These are phyloP conservation scores for Scortum barcoo DNA, from an alignment of 2,113 vertebrate genomes.

Conservation along the genomic window DNA sequence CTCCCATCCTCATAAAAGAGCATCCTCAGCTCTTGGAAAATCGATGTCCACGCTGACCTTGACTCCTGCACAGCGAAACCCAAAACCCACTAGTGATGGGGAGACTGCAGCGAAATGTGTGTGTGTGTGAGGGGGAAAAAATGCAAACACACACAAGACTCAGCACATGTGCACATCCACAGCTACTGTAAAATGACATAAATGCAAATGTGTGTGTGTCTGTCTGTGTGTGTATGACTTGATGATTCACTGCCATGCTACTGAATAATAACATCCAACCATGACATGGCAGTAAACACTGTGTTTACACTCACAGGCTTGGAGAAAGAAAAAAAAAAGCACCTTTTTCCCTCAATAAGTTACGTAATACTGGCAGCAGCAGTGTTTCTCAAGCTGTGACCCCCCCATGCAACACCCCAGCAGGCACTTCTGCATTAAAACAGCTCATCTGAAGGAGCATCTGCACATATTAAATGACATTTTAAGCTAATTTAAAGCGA, in stretches of 20 bases:
- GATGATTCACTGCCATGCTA: background rate
- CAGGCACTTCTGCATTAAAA: background rate
- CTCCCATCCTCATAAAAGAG: slow-evolving; percentile 11
- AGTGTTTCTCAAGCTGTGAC: slow-evolving; percentile 20
- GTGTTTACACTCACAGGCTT: background rate
- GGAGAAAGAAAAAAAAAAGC: slow-evolving; percentile 24
- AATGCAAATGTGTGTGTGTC: too few species aligned
- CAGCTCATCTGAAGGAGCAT: background rate
- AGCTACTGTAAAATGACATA: background rate
- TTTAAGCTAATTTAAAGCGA: background rate
- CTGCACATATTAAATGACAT: background rate
- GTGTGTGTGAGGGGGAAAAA: background rate
- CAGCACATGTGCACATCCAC: slow-evolving; percentile 1
- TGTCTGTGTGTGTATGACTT: background rate
- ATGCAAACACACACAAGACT: slow-evolving; percentile 11
- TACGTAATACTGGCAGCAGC: slow-evolving; percentile 31
- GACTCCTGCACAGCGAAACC: slow-evolving; percentile 54
- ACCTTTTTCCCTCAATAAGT: slow-evolving; percentile 39
- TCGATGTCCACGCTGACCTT: slow-evolving; percentile 60
- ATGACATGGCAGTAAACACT: background rate
- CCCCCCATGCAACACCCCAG: slow-evolving; percentile 1
- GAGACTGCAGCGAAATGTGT: slow-evolving; percentile 46
- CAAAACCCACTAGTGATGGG: slow-evolving; percentile 32
- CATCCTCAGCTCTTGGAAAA: slow-evolving; percentile 43
- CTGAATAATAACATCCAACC: background rate